Evolutionary conservation across 2,113 vertebrate species (phyloP), one percentile per base, ranked within the genome.

Genomic region (Gadus chalcogrammus): DNA sequence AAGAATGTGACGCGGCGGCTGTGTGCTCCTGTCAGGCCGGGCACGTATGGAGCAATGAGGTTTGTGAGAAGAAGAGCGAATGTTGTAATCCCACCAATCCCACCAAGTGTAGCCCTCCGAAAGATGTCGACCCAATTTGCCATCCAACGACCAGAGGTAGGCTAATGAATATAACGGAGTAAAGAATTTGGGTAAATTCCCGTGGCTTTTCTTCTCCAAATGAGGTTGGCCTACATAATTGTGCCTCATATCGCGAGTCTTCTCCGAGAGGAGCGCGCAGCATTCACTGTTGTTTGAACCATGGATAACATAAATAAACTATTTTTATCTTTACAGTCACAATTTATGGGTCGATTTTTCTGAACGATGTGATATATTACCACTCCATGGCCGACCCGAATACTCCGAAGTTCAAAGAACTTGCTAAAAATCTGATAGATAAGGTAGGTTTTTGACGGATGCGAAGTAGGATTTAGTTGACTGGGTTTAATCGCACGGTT

Each of bases 281-380:
- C 24, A 24, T 24, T 24, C 24, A 24, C 24, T 2, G 24, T 24
- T 24, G 24, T 24, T 24, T 24, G 24, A 24, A 24, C 24, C 2
- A 0, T 35, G 31, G 31, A 35, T 35, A 35, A 35, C 31, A 35
- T 35, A 35, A 35, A 35, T 35, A 35, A 3, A 35, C 31, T 35
- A 13, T 53, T 28, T 42, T 35, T 35, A 35, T 35, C 70, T 55
- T 52, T 42, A 62, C 61, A 89, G 86, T 88, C 13, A 11, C 1
- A 0, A 3, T 86, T 0, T 55, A 0, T 0, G 89, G 88, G 67
- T 31, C 4, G 6, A 0, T 85, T 4, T 24, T 0, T 6, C 12
- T 84, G n/a, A 0, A 0, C 0, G 2, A 15, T 2, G 0, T 0
- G 0, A 0, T 0, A 0, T 67, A 58, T 71, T 0, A 0, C 0